These are phyloP conservation scores for Drosophila setifemur DNA, from an alignment of 1,140 invertebrate species.

Conservation along the genomic window DNA sequence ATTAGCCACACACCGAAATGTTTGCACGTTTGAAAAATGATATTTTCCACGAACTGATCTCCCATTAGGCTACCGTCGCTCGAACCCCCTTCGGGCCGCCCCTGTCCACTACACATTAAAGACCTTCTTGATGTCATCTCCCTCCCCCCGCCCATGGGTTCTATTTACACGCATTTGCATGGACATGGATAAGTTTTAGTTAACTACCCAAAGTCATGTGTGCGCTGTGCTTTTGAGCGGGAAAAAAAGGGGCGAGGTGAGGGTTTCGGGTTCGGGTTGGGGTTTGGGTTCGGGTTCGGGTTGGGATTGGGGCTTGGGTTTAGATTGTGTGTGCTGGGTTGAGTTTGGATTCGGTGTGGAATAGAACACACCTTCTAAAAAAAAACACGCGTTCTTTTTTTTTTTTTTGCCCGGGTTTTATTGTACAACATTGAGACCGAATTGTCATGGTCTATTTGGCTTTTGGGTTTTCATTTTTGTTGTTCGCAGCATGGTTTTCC, in stretches of 20 bases:
- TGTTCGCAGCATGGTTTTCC: not conserved
- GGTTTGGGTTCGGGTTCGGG: not conserved
- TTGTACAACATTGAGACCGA: constrained; percentile 44
- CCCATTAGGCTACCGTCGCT: not conserved
- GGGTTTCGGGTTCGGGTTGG: constrained; percentile 5
- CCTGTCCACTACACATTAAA: constrained; percentile 43
- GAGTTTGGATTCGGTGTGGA: not conserved
- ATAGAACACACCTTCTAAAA: constrained; percentile 15
- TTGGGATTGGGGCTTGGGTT: constrained; percentile 10
- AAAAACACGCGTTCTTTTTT: constrained; percentile 6
- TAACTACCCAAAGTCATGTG: constrained; percentile 40
- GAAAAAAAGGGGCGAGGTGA: not conserved
- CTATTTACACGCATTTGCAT: constrained; percentile 47
- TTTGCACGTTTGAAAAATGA: constrained; percentile 60
- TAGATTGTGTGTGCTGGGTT: too few relatives aligned
- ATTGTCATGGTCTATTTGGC: constrained; percentile 74
- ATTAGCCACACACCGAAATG: constrained; percentile 24
- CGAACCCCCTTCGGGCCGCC: not conserved
- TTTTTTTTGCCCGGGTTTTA: constrained; percentile 29
- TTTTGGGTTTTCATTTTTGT: constrained; percentile 60
- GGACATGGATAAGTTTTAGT: constrained; percentile 54
- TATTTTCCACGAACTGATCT: constrained; percentile 12
- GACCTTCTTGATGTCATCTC: too few relatives aligned
- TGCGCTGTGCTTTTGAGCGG: not conserved
- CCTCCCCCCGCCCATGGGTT: not conserved